Conservation (phyloP, 1,140 invertebrate species). For the Lucilia cuprina region DNA sequence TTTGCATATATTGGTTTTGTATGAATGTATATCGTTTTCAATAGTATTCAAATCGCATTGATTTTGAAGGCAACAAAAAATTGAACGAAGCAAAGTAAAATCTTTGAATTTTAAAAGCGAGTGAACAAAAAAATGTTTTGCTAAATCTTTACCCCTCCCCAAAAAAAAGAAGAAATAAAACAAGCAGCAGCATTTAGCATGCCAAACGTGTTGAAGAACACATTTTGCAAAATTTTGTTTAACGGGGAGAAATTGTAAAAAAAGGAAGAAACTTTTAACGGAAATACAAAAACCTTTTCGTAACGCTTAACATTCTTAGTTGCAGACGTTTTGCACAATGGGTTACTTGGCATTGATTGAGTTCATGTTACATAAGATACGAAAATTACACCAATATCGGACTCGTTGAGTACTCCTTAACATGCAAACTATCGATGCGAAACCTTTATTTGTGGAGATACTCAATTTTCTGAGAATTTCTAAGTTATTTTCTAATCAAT, state of each 20-base stretch:
- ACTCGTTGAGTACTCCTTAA: no score
- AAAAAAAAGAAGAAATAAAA: neutral
- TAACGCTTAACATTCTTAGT: neutral
- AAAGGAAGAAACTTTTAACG: neutral
- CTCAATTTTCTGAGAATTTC: no score
- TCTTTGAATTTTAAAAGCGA: neutral
- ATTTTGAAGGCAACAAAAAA: conserved; percentile 1
- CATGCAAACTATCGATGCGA: no score
- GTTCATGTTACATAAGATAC: no score
- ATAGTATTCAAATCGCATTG: neutral
- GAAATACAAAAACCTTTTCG: neutral
- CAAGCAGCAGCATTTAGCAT: neutral
- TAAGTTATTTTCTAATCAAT: no score
- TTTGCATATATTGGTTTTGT: neutral
- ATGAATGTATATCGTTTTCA: neutral
- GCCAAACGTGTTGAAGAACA: conserved; percentile 13
- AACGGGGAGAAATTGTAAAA: neutral
- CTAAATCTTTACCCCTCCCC: neutral
- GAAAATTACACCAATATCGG: no score
- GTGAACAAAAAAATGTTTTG: neutral
- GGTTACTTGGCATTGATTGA: no score
- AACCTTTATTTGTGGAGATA: no score
- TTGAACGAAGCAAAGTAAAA: neutral
- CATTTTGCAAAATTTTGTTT: conserved; percentile 4
- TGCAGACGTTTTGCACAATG: neutral